Percentiles rank a stretch among this genome's conserved stretches.
Evolutionary conservation across 92 coral and sea anemone species (phyloP).

Genomic region (Bergia sp.): DNA sequence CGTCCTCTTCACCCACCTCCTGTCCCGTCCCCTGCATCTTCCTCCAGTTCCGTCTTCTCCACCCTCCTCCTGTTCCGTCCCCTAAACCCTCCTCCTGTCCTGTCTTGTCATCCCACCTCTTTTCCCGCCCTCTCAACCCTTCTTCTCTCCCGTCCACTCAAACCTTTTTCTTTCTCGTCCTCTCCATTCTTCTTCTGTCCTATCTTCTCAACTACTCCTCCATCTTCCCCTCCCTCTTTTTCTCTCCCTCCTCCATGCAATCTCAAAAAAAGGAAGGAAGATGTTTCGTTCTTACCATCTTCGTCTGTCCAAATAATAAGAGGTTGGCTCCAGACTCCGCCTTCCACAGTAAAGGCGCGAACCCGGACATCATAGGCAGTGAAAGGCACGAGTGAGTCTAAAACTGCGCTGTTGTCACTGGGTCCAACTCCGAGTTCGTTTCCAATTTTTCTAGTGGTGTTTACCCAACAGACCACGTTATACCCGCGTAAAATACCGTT

Average conservation of each 20-base stretch:
- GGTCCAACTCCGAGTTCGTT: neutral
- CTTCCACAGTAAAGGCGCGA: slow-evolving; percentile 29
- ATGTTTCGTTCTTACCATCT: neutral
- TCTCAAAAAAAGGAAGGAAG: neutral
- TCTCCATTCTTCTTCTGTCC: too few species aligned
- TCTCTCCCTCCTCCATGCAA: neutral
- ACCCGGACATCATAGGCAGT: slow-evolving; percentile 29
- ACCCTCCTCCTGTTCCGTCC: too few species aligned
- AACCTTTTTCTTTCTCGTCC: too few species aligned
- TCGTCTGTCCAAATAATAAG: slow-evolving; percentile 37
- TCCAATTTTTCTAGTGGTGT: neutral
- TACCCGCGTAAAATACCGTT: slow-evolving; percentile 38
- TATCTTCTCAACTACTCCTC: too few species aligned
- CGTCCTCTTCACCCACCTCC: too few species aligned
- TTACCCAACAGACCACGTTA: slow-evolving; percentile 26
- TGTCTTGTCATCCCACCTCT: too few species aligned
- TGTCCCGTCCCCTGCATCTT: too few species aligned
- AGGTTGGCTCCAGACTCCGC: slow-evolving; percentile 29
- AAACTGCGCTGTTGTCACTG: neutral
- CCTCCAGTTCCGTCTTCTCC: too few species aligned
- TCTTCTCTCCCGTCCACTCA: too few species aligned
- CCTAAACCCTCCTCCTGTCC: too few species aligned
- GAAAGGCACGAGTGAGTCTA: slow-evolving; percentile 3
- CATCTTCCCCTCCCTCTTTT: neutral
- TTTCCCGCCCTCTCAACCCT: too few species aligned